phyloP scores from a whole-genome alignment of 2,888 invertebrate genomes.

The Tridacna gigas region DNA sequence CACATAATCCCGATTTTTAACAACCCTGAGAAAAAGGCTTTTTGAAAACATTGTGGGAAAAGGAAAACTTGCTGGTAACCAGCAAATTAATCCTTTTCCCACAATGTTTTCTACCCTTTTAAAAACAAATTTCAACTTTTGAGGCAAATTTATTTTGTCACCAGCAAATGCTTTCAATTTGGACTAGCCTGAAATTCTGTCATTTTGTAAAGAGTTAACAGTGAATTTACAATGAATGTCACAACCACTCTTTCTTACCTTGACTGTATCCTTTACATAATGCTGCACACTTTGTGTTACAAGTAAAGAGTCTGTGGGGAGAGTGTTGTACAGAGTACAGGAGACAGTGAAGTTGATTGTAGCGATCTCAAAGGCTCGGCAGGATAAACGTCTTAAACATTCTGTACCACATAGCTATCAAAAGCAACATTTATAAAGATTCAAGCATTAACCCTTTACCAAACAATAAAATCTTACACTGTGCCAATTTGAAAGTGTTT shows the following conservation, averaged over 20 bases:
- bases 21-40: neutral
- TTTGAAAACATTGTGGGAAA: neutral
- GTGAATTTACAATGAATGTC: no score
- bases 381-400: slow-evolving; percentile 75
- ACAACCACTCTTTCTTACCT: slow-evolving; percentile 59
- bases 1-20: neutral
- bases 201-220: no score
- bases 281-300: slow-evolving; percentile 59
- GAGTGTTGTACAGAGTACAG: slow-evolving; percentile 73
- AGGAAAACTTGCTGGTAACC: neutral
- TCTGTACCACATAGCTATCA: slow-evolving; percentile 77
- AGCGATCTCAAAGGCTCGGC: slow-evolving; percentile 73
- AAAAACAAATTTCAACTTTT: no score
- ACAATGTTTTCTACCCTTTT: no score
- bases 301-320: slow-evolving; percentile 46
- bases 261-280: slow-evolving; percentile 72
- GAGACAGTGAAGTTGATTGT: slow-evolving; percentile 34
- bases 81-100: no score
- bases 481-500: no score
- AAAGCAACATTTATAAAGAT: neutral
- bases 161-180: no score
- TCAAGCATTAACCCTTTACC: neutral
- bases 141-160: no score
- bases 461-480: no score
- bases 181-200: no score